phyloP scores from a whole-genome alignment of 2,888 invertebrate genomes.

The Drosophila phalerata region DNA sequence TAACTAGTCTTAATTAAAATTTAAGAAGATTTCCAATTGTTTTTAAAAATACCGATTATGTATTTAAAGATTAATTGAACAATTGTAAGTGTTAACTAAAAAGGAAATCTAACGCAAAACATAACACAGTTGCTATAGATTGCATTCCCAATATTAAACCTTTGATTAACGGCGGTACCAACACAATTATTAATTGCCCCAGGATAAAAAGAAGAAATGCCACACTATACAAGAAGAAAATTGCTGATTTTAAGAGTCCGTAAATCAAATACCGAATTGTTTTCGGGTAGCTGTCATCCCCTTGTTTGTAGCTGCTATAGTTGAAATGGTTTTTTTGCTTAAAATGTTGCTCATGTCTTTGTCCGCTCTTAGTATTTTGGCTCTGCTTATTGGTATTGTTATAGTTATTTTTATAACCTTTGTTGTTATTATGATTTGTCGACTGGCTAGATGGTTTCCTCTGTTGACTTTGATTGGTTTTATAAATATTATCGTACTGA shows the following conservation, averaged over 20 bases:
- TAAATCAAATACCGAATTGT: background rate
- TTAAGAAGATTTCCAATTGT: background rate
- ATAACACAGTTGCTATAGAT: background rate
- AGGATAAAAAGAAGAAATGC: background rate
- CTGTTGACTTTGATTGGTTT: background rate
- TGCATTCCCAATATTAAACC: background rate
- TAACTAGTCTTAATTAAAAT: background rate
- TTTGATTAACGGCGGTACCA: background rate
- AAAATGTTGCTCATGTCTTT: background rate
- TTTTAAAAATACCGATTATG: too few species aligned
- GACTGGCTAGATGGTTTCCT: background rate
- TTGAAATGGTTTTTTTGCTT: background rate
- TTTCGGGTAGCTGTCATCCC: background rate
- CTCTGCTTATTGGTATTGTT: background rate
- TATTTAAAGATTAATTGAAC: too few species aligned
- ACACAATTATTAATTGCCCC: background rate
- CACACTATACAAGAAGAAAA: background rate
- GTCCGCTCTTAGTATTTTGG: background rate
- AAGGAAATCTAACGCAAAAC: background rate
- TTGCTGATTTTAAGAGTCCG: background rate
- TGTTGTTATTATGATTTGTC: background rate
- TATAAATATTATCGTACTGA: constrained; percentile 5
- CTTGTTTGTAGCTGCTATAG: background rate
- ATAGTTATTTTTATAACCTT: background rate
- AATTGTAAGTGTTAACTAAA: too few species aligned